Base-by-base conservation (phyloP, 1,140 invertebrate genomes). In the Octopus bimaculoides region DNA sequence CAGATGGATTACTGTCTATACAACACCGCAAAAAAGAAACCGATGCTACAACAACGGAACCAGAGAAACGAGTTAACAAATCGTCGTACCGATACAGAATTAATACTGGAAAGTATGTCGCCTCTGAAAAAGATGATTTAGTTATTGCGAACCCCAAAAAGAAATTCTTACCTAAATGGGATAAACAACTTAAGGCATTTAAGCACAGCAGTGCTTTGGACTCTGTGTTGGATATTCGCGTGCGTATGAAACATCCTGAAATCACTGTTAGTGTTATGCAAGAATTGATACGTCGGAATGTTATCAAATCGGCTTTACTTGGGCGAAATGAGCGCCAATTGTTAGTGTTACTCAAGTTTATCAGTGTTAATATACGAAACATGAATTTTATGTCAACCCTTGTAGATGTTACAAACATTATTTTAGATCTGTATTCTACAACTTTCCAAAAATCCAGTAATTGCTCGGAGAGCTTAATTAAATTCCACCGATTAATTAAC, bases 1-100 rank as follows among this genome's bases (percentile, higher is more conserved):
- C 95, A n/a, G 95, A 97, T 91, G 96, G 96, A 74, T 91, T 98
- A 66, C 92, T 99, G 81, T 96, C 96, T 5, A 94, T 98, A 52
- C 93, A 93, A 81, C 93, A 95, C 87, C 92, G 94, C 90, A 94
- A 95, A 87, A 56, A 82, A 78, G 85, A 85, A 71, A 82, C 91
- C 92, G 85, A 84, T 41, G 26, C 73, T 0, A 79, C 75, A 69
- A 78, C 83, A 82, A 80, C 80, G 82, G 83, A 93, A 88, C 92
- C 91, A 80, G 81, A 88, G 8, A 54, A 69, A 14, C 26, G 52
- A 14, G 14, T 4, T 9, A 41, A 77, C n/a, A 78, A 75, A 75
- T 75, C 74, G 1, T 75, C 74, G 20, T 75, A n/a, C 26, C 66
- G 52, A 7, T 75, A 75, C 52, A 52, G 74, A 41, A 14, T 75